Percentiles rank a stretch among this genome's conserved stretches.
Conservation (phyloP, 2,797 vertebrate species). For the Amblyraja radiata region DNA sequence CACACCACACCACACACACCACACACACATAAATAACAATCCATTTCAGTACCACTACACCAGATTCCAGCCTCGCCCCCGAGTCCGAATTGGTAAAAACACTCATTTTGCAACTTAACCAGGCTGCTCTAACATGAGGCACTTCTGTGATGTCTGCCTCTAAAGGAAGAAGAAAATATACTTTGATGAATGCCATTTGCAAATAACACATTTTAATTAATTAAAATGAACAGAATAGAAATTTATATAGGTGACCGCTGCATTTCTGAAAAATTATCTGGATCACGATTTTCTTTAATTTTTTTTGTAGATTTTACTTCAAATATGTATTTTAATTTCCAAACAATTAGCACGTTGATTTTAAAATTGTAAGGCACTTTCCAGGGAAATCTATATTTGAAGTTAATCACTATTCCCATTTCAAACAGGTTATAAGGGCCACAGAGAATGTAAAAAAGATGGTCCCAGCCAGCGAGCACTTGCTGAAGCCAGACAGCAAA, state of each 20-base stretch:
- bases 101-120: not conserved
- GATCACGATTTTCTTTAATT: no score
- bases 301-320: not conserved
- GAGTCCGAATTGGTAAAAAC: no score
- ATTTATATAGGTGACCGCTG: not conserved
- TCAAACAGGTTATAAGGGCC: slow-evolving; percentile 34
- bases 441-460: slow-evolving; percentile 44
- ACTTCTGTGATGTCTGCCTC: not conserved
- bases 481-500: slow-evolving; percentile 50
- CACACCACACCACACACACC: no score
- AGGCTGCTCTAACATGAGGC: not conserved
- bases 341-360: not conserved
- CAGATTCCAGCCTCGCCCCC: not conserved
- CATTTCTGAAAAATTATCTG: no score
- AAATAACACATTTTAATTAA: not conserved
- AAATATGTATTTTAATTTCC: not conserved
- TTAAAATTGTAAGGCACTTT: not conserved
- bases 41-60: not conserved
- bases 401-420: not conserved
- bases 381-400: no score
- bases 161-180: not conserved
- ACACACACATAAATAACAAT: not conserved
- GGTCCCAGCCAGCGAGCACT: slow-evolving; percentile 52
- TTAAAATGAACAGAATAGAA: not conserved
- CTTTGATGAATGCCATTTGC: not conserved